These are phyloP conservation scores for Drosophila navojoa DNA, from an alignment of 1,140 invertebrate species.

Conservation along the genomic window DNA sequence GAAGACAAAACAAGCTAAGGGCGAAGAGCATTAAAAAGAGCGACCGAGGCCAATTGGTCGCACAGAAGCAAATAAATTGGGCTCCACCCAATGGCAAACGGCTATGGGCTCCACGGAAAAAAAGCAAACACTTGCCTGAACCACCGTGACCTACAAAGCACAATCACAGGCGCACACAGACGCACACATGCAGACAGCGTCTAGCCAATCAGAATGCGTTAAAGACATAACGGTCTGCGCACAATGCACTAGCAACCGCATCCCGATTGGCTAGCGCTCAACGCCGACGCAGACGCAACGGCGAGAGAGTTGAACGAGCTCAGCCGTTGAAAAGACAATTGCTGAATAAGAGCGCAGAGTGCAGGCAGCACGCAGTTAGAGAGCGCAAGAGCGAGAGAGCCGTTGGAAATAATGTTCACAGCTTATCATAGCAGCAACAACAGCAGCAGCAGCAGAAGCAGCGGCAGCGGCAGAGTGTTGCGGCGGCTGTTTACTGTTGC, in stretches of 20 bases:
- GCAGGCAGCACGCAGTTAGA: not conserved
- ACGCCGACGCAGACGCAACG: conserved; percentile 34
- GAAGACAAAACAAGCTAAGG: not conserved
- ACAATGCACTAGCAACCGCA: conserved; percentile 16
- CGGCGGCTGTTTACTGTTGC: conserved; percentile 4
- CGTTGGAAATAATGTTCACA: not conserved
- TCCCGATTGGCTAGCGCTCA: conserved; percentile 30
- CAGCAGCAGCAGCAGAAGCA: conserved; percentile 13
- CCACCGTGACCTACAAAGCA: conserved; percentile 48
- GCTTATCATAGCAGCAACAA: conserved; percentile 35
- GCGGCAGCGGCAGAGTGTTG: conserved; percentile 3
- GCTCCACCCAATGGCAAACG: conserved; percentile 44
- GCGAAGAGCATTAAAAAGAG: conserved; percentile 23
- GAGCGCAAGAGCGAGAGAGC: conserved; percentile 1
- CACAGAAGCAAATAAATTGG: conserved; percentile 10
- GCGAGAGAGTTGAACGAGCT: conserved; percentile 13
- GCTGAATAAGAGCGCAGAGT: conserved; percentile 33
- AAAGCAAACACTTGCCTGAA: conserved; percentile 19
- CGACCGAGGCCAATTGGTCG: conserved; percentile 23
- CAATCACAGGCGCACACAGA: not conserved
- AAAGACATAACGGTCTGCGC: conserved; percentile 25
- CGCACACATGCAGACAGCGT: not conserved
- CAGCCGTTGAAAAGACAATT: conserved; percentile 20
- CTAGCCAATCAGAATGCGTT: conserved; percentile 27
- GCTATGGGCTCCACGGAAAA: conserved; percentile 20